Conservation (phyloP, 2,888 invertebrate genomes). For the Tricholauxania praeusta region DNA sequence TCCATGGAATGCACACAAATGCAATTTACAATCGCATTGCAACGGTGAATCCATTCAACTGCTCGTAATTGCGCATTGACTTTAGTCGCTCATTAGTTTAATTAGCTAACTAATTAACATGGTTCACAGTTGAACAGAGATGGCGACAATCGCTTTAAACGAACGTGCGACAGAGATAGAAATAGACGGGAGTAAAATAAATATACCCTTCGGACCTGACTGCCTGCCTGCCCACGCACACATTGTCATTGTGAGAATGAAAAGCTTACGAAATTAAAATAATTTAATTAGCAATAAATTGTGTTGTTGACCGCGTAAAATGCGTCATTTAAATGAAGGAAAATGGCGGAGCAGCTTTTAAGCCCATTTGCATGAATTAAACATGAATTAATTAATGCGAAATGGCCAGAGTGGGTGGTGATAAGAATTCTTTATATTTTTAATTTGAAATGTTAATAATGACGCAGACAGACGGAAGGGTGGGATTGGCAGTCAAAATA, state of each 20-base stretch:
- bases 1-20: not conserved
- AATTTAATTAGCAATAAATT: constrained; percentile 62
- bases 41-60: constrained; percentile 36
- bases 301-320: constrained; percentile 49
- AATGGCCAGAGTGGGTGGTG: too few species aligned
- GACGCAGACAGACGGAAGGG: too few species aligned
- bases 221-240: constrained; percentile 10
- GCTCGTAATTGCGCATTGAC: constrained; percentile 60
- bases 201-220: constrained; percentile 13
- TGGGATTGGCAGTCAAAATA: too few species aligned
- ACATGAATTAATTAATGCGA: constrained; percentile 49
- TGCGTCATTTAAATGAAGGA: constrained; percentile 57
- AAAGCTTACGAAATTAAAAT: constrained; percentile 50
- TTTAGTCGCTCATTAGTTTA: constrained; percentile 67
- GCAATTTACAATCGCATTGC: constrained; percentile 11
- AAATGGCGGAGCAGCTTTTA: constrained; percentile 51
- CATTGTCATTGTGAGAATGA: constrained; percentile 1
- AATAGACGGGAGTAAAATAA: constrained; percentile 1
- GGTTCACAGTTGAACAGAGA: constrained; percentile 48
- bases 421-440: too few species aligned
- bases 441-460: too few species aligned
- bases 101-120: constrained; percentile 66
- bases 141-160: constrained; percentile 39
- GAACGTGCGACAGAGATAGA: constrained; percentile 27
- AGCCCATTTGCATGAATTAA: constrained; percentile 57